Evolutionary conservation across 2,113 vertebrate species (phyloP).

Genomic region (Eolophus roseicapilla): DNA sequence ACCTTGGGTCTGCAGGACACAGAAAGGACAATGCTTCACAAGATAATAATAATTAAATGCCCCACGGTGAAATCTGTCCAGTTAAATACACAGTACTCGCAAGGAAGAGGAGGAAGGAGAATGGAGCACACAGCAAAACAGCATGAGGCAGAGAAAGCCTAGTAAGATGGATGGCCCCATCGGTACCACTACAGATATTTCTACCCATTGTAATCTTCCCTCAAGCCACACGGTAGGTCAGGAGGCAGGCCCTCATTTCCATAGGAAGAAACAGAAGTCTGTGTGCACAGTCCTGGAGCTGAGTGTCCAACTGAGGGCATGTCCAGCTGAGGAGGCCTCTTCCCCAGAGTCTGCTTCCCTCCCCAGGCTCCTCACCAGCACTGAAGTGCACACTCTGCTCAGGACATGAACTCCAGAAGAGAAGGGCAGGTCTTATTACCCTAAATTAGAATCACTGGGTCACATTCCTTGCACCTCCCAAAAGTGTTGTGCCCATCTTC

Average conservation of each 20-base stretch:
- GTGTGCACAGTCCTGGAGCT: neutral
- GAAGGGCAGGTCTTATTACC: neutral
- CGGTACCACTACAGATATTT: neutral
- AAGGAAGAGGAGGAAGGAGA: neutral
- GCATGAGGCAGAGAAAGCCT: neutral
- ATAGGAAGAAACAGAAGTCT: neutral
- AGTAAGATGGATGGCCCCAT: neutral
- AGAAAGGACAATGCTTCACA: neutral
- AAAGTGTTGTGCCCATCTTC: neutral
- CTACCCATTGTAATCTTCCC: neutral
- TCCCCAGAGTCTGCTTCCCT: neutral
- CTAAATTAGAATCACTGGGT: neutral
- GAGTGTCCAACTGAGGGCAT: fast-evolving
- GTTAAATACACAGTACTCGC: neutral
- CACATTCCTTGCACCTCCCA: neutral
- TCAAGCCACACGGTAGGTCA: neutral
- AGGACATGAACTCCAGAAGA: neutral
- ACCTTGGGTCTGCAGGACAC: constrained; percentile 68
- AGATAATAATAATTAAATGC: neutral
- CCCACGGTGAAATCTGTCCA: neutral
- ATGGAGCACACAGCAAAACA: neutral
- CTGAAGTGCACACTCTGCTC: neutral
- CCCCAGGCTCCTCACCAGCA: neutral
- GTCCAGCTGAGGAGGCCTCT: neutral
- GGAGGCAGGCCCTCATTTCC: neutral